phyloP scores from a whole-genome alignment of 2,888 invertebrate genomes.

The Priocnemis perturbator region DNA sequence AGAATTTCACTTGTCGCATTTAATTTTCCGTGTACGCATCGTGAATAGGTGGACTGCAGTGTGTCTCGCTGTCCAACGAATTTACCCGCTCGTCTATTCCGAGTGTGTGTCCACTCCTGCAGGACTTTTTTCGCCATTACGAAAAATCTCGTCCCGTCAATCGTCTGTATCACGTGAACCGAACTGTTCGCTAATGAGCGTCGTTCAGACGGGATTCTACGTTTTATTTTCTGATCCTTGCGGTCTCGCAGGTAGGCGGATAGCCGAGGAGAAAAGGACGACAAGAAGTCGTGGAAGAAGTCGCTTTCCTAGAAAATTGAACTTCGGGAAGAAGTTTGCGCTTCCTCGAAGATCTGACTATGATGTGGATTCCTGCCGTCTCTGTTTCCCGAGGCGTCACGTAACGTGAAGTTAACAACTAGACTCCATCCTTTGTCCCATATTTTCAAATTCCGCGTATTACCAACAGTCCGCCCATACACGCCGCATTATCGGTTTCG shows the following conservation, averaged over 20 bases:
- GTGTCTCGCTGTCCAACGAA: not conserved
- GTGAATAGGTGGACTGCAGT: not conserved
- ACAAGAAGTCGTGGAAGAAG: not conserved
- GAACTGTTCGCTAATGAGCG: not conserved
- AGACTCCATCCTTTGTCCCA: too few species aligned
- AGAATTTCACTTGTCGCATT: too few species aligned
- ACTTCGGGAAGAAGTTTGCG: conserved; percentile 4
- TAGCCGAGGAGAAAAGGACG: not conserved
- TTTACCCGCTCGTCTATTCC: not conserved
- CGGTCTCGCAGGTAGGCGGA: conserved; percentile 4
- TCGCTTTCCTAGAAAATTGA: conserved; percentile 5
- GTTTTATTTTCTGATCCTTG: conserved; percentile 2
- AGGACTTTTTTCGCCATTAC: too few species aligned
- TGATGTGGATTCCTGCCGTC: too few species aligned
- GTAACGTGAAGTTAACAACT: too few species aligned
- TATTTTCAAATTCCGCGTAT: too few species aligned
- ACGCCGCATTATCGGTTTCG: too few species aligned
- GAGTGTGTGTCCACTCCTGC: not conserved
- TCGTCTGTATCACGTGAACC: not conserved
- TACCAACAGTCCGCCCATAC: too few species aligned
- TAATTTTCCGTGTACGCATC: too few species aligned
- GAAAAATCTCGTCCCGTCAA: not conserved
- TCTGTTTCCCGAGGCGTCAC: too few species aligned
- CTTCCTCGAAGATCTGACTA: not conserved
- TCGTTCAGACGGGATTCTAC: conserved; percentile 1